These are phyloP conservation scores for Stegodyphus dumicola DNA, from an alignment of 1,140 invertebrate genomes.

Conservation along the genomic window DNA sequence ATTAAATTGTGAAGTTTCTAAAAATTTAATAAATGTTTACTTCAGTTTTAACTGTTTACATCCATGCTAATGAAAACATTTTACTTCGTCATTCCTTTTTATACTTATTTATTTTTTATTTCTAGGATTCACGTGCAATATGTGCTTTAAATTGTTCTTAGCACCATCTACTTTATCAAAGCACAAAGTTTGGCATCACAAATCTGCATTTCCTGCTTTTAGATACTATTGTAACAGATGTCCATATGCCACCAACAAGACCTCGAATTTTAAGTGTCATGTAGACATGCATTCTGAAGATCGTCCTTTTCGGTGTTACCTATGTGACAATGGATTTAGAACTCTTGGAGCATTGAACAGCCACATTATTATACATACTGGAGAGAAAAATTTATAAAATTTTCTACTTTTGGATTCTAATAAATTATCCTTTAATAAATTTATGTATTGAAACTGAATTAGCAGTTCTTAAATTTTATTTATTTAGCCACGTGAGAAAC, in stretches of 20 bases:
- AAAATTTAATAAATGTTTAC: too few relatives aligned
- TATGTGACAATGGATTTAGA: slow-evolving; percentile 12
- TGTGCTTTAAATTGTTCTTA: background rate
- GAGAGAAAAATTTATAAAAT: background rate
- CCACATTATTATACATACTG: background rate
- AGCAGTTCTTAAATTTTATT: too few relatives aligned
- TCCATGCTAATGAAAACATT: too few relatives aligned
- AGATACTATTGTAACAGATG: background rate
- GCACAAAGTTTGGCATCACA: background rate
- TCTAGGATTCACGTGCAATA: background rate
- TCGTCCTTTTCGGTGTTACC: background rate
- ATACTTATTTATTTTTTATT: background rate
- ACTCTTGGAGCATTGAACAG: background rate
- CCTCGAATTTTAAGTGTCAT: background rate
- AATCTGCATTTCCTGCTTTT: background rate
- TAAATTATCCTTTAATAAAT: too few relatives aligned
- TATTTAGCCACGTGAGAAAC: too few relatives aligned
- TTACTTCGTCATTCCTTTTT: too few relatives aligned
- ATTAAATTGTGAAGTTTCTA: too few relatives aligned
- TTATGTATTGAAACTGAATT: too few relatives aligned
- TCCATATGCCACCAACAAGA: slow-evolving; percentile 5
- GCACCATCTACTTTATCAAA: background rate
- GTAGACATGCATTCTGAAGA: background rate
- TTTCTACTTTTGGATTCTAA: too few relatives aligned
- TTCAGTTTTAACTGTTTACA: too few relatives aligned